Evolutionary conservation across 2,888 invertebrate species (phyloP).

Genomic region (Caenorhabditis sp.): DNA sequence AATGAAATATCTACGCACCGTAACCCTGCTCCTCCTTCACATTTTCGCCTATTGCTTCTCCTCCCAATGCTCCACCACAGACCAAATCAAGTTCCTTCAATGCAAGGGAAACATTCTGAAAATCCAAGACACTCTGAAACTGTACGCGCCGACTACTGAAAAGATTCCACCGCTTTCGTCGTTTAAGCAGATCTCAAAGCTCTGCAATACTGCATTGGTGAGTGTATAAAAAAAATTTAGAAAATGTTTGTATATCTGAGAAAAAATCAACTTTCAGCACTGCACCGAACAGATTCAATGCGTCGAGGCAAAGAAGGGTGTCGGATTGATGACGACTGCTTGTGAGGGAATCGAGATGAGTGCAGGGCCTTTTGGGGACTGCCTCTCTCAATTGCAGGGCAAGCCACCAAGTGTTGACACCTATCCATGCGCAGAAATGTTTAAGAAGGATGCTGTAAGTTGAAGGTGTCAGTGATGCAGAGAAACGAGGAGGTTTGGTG

Average conservation of each 20-base stretch:
- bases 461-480: background rate
- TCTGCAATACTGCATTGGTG: slow-evolving; percentile 35
- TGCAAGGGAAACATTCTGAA: slow-evolving; percentile 46
- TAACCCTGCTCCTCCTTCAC: background rate
- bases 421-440: slow-evolving; percentile 19
- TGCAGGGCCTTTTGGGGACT: slow-evolving; percentile 49
- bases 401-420: background rate
- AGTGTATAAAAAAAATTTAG: background rate
- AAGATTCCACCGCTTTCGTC: slow-evolving; percentile 8
- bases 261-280: slow-evolving; percentile 11
- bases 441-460: slow-evolving; percentile 37
- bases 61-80: slow-evolving; percentile 33
- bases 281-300: slow-evolving; percentile 32
- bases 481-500: too few species aligned
- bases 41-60: background rate
- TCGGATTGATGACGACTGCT: slow-evolving; percentile 31
- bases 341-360: slow-evolving; percentile 46
- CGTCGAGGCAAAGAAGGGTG: slow-evolving; percentile 35
- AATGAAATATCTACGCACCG: background rate
- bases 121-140: slow-evolving; percentile 37
- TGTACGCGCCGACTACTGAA: slow-evolving; percentile 5
- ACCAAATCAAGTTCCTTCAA: slow-evolving; percentile 50
- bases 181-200: slow-evolving; percentile 39
- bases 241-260: background rate
- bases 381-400: slow-evolving; percentile 29